These are phyloP conservation scores for Rhagoletis pomonella DNA, from an alignment of 1,140 invertebrate genomes.

Conservation along the genomic window DNA sequence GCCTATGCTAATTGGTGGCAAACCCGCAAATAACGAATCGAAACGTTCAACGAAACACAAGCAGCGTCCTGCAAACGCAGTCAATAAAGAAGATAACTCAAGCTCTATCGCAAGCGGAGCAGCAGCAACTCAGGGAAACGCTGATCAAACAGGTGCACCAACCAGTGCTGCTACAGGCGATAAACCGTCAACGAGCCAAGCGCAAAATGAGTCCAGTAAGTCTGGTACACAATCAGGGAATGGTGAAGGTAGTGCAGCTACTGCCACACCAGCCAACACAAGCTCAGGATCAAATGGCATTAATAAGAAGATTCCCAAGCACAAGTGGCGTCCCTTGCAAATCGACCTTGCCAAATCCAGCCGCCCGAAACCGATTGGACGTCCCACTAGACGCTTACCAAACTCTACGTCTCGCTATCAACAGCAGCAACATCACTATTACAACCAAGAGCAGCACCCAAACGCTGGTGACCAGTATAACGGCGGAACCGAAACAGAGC, in stretches of 20 bases:
- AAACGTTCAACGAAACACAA: conserved; percentile 66
- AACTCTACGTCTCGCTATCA: conserved; percentile 48
- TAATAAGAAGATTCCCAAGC: conserved; percentile 78
- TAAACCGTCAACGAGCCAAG: neutral
- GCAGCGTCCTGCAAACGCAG: conserved; percentile 58
- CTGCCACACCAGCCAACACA: conserved; percentile 64
- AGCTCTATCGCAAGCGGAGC: neutral
- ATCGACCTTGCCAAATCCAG: conserved; percentile 79
- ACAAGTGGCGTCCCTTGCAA: conserved; percentile 86
- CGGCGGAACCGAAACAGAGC: conserved; percentile 52
- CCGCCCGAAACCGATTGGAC: conserved; percentile 70
- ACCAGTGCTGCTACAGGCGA: conserved; percentile 31
- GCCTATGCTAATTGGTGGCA: conserved; percentile 80
- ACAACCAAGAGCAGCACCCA: conserved; percentile 19
- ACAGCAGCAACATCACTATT: conserved; percentile 43
- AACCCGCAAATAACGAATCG: conserved; percentile 70
- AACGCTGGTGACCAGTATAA: conserved; percentile 20
- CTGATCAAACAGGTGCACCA: conserved; percentile 31
- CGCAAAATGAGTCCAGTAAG: conserved; percentile 32
- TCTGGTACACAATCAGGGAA: conserved; percentile 55
- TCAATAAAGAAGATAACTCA: conserved; percentile 51
- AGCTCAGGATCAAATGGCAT: conserved; percentile 60
- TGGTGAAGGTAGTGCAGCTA: conserved; percentile 62
- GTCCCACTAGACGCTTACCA: conserved; percentile 61
- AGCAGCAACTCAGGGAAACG: neutral